Evolutionary conservation across 2,797 vertebrate species (phyloP).

Genomic region (Gymnocypris eckloni): DNA sequence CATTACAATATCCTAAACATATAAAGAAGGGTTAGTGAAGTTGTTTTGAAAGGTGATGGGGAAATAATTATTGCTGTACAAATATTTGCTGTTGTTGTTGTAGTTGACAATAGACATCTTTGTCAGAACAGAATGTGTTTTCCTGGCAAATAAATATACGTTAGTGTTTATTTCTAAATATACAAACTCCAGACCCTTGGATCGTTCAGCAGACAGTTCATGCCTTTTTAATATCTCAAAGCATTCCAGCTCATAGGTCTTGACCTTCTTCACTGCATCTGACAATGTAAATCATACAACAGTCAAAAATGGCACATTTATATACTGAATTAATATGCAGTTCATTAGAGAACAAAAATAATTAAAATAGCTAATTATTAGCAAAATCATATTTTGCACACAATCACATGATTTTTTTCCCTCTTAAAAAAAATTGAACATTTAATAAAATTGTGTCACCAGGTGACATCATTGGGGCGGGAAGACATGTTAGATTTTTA

Average conservation of each 20-base stretch:
- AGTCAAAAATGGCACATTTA: not conserved
- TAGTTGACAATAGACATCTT: not conserved
- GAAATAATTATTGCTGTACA: constrained; percentile 6
- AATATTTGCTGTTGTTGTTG: constrained; percentile 16
- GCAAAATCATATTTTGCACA: not conserved
- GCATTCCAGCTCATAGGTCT: not conserved
- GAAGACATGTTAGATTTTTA: not conserved
- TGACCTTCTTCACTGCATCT: not conserved
- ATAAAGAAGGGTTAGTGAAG: constrained; percentile 21
- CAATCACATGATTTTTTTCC: not conserved
- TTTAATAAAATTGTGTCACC: not conserved
- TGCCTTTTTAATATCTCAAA: not conserved
- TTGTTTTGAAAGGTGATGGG: constrained; percentile 32
- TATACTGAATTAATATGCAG: not conserved
- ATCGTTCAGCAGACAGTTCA: not conserved
- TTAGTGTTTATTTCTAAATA: constrained; percentile 7
- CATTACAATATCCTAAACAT: constrained; percentile 30
- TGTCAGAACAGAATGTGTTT: not conserved
- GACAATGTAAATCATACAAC: not conserved
- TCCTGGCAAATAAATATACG: not conserved
- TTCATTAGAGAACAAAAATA: not conserved
- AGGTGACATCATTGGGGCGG: not conserved
- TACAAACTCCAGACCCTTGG: constrained; percentile 2
- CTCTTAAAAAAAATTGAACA: not conserved
- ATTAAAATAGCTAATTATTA: not conserved